phyloP scores from a whole-genome alignment of 2,113 vertebrate genomes.

The Ophiodon elongatus region DNA sequence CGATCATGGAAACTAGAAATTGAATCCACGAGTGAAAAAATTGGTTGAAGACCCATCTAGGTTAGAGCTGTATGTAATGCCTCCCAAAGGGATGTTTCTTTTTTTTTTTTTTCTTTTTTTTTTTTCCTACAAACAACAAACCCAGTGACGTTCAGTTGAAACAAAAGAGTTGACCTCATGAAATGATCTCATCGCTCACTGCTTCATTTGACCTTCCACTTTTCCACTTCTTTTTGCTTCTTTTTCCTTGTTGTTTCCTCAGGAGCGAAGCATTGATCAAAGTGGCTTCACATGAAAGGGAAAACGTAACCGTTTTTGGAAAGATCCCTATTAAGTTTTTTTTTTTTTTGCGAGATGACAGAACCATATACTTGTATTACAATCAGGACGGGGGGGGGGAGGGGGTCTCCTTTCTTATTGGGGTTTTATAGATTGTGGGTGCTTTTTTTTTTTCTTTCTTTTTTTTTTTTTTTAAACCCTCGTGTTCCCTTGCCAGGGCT shows the following conservation, averaged over 20 bases:
- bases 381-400: slow-evolving; percentile 20
- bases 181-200: slow-evolving; percentile 70
- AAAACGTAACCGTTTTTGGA: slow-evolving; percentile 29
- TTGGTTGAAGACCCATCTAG: slow-evolving; percentile 23
- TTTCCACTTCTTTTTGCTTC: slow-evolving; percentile 36
- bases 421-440: slow-evolving; percentile 63
- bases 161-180: slow-evolving; percentile 71
- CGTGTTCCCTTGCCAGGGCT: slow-evolving; percentile 55
- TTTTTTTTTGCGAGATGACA: slow-evolving; percentile 31
- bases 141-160: slow-evolving; percentile 42
- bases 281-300: slow-evolving; percentile 55
- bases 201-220: slow-evolving; percentile 61
- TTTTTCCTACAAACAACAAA: slow-evolving; percentile 62
- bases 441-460: slow-evolving; percentile 37
- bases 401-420: slow-evolving; percentile 62
- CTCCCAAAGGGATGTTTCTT: slow-evolving; percentile 46
- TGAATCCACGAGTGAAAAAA: slow-evolving; percentile 58
- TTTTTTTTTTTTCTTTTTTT: slow-evolving; percentile 31
- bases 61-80: slow-evolving; percentile 40
- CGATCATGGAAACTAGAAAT: slow-evolving; percentile 73
- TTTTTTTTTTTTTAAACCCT: slow-evolving; percentile 55
- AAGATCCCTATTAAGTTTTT: slow-evolving; percentile 28
- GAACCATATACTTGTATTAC: slow-evolving; percentile 23
- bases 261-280: slow-evolving; percentile 66
- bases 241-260: slow-evolving; percentile 37